phyloP scores from a whole-genome alignment of 2,888 invertebrate species.

The Sussaba pulchella region DNA sequence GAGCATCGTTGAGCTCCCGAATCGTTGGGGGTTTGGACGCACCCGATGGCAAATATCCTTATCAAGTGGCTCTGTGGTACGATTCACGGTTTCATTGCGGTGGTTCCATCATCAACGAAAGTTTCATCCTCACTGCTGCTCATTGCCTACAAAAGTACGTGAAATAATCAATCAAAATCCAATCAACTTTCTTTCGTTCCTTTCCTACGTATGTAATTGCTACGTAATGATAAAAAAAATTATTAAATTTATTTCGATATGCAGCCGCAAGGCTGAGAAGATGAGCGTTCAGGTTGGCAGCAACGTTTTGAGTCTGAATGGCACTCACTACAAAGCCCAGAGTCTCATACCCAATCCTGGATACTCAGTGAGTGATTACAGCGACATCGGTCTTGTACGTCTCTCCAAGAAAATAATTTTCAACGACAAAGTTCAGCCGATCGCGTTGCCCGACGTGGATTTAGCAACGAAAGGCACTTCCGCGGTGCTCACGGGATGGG shows the following conservation, averaged over 20 bases:
- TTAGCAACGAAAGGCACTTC: background rate
- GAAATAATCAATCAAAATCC: background rate
- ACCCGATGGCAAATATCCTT: constrained; percentile 20
- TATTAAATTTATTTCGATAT: background rate
- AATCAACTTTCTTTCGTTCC: background rate
- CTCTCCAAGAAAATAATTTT: constrained; percentile 30
- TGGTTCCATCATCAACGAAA: constrained; percentile 30
- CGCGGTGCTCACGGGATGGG: constrained; percentile 38
- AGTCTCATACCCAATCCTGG: background rate
- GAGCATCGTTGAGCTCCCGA: constrained; percentile 7
- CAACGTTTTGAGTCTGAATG: background rate
- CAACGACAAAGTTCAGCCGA: constrained; percentile 29
- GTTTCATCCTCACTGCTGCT: constrained; percentile 27
- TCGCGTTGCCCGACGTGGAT: constrained; percentile 23
- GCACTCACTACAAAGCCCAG: background rate
- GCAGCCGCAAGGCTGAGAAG: background rate
- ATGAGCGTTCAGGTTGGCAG: background rate
- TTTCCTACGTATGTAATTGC: too few species aligned
- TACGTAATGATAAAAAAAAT: too few species aligned
- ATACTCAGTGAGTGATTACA: background rate
- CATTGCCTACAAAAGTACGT: background rate
- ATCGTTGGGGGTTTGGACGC: constrained; percentile 20
- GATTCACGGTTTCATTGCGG: background rate
- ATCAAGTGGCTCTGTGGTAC: constrained; percentile 8
- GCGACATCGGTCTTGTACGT: constrained; percentile 42